Conservation (phyloP, 2,113 vertebrate species). For the Eudyptes chrysolophus region DNA sequence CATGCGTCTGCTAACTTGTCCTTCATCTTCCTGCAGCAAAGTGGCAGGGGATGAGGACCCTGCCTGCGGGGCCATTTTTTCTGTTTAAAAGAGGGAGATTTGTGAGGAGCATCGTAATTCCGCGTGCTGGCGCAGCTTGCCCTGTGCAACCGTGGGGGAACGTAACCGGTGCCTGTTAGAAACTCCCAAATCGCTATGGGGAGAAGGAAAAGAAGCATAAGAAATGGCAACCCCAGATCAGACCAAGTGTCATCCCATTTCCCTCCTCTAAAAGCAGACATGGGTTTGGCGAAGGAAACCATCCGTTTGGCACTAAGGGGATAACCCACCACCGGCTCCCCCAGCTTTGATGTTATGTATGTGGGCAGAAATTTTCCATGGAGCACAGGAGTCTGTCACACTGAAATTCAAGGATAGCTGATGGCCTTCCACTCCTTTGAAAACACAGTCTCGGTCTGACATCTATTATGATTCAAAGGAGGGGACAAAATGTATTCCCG, state of each 20-base stretch:
- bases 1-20: constrained; percentile 76
- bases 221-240: not conserved
- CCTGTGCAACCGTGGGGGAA: accelerated
- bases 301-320: not conserved
- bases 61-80: constrained; percentile 85
- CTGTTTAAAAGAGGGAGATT: constrained; percentile 68
- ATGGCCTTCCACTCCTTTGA: not conserved
- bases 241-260: not conserved
- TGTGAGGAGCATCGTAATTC: not conserved
- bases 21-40: constrained; percentile 74
- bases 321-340: not conserved
- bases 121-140: not conserved
- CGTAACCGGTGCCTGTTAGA: not conserved
- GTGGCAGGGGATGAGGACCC: constrained; percentile 57
- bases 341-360: not conserved
- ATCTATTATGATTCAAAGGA: not conserved
- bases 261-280: not conserved
- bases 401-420: not conserved
- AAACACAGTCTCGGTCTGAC: not conserved
- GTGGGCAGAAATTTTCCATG: not conserved
- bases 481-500: not conserved
- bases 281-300: not conserved
- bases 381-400: not conserved
- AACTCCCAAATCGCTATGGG: not conserved
- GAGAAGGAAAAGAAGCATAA: not conserved